Evolutionary conservation across 2,113 vertebrate species (phyloP).

Genomic region (Neolamprologus sp.): DNA sequence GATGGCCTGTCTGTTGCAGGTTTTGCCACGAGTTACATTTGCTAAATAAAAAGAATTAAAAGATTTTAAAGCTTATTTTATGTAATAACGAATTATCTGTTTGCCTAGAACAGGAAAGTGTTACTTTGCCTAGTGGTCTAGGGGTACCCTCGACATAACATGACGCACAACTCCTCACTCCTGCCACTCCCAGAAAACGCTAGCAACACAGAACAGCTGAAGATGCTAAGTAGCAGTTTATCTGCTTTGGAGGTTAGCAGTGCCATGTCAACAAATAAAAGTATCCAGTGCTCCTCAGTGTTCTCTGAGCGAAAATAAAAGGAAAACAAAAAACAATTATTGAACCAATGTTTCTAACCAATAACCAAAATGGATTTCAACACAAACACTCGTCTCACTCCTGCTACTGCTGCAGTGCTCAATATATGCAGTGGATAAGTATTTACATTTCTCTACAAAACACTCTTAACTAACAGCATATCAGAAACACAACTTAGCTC

Average conservation of each 20-base stretch:
- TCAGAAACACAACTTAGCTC: neutral
- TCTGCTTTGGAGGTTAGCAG: neutral
- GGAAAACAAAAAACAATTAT: too few relatives aligned
- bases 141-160: neutral
- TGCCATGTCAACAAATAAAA: neutral
- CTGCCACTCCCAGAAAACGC: neutral
- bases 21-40: neutral
- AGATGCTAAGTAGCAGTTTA: neutral
- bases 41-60: neutral
- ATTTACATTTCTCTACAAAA: neutral
- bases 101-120: neutral
- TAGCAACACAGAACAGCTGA: neutral
- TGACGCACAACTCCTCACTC: neutral
- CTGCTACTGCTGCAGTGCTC: neutral
- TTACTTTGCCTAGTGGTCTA: neutral
- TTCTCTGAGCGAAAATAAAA: too few relatives aligned
- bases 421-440: rapidly evolving
- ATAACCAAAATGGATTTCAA: neutral
- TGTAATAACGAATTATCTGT: rapidly evolving
- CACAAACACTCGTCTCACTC: neutral
- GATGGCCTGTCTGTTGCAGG: neutral
- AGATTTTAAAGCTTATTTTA: neutral
- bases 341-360: neutral
- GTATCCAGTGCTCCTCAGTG: rapidly evolving
- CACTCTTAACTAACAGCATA: rapidly evolving